These are phyloP conservation scores for Heliconius congener DNA, from an alignment of 1,140 invertebrate genomes.

Conservation along the genomic window DNA sequence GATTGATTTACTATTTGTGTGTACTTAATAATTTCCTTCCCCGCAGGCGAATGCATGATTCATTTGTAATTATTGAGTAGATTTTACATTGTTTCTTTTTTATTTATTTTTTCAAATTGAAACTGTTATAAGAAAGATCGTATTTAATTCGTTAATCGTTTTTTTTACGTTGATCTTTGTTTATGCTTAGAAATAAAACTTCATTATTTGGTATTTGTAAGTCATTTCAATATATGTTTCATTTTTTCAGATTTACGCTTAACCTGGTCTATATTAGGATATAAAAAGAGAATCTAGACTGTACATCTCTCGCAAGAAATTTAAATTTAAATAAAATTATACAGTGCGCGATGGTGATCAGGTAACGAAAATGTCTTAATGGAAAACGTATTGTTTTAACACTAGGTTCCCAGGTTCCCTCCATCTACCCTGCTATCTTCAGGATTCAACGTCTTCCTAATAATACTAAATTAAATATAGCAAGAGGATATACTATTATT, in stretches of 20 bases:
- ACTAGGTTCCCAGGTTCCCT: background rate
- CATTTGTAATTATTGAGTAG: slow-evolving; percentile 4
- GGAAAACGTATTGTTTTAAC: background rate
- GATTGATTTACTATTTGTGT: background rate
- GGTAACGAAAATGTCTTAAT: background rate
- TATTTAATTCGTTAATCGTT: background rate
- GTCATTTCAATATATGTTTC: no score
- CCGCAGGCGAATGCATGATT: slow-evolving; percentile 24
- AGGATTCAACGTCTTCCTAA: background rate
- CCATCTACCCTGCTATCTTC: no score
- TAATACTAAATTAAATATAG: background rate
- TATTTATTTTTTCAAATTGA: background rate
- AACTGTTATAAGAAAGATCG: background rate
- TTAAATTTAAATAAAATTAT: no score
- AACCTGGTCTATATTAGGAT: no score
- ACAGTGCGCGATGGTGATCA: background rate
- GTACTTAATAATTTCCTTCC: slow-evolving; percentile 25
- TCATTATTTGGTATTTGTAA: no score
- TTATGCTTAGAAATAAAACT: background rate
- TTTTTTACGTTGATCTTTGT: background rate
- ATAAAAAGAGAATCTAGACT: no score
- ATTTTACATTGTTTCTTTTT: background rate
- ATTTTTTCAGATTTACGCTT: no score
- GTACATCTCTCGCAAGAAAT: no score
- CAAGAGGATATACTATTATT: background rate